Conservation (phyloP, 2,113 vertebrate species). For the Calidris pugnax region DNA sequence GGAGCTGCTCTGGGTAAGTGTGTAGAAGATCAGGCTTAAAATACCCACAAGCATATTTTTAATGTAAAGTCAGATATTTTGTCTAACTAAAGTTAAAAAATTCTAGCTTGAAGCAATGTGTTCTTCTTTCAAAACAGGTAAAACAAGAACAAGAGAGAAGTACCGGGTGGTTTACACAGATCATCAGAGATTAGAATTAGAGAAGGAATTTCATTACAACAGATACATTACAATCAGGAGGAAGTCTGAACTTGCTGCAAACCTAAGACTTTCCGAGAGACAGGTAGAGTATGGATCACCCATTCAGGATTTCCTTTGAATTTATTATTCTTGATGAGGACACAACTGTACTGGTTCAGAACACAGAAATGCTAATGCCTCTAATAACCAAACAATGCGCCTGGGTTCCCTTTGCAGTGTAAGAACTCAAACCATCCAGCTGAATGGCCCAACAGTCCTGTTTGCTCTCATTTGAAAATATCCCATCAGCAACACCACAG, state of each 20-base stretch:
- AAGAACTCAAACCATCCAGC: neutral
- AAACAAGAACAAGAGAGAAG: conserved; percentile 98
- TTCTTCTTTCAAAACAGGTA: conserved; percentile 81
- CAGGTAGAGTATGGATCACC: conserved; percentile 81
- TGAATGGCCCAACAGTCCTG: neutral
- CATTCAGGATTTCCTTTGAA: neutral
- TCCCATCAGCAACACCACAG: neutral
- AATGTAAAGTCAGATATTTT: conserved; percentile 30
- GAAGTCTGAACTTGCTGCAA: conserved; percentile 94
- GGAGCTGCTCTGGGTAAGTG: conserved; percentile 37
- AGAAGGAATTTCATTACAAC: conserved; percentile 98
- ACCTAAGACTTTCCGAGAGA: conserved; percentile 94
- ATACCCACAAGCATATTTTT: neutral
- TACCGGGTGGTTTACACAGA: conserved; percentile 97
- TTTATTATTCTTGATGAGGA: conserved; percentile 2
- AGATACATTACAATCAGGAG: conserved; percentile 96
- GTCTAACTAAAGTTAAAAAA: conserved; percentile 9
- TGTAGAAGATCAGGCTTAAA: neutral
- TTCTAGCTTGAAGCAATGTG: conserved; percentile 53
- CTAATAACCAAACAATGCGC: neutral
- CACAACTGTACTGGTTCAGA: neutral
- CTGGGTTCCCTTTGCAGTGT: neutral
- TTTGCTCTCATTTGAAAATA: neutral
- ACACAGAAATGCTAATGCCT: neutral
- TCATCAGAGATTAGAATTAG: conserved; percentile 94